Base-by-base conservation (phyloP, 2,888 invertebrate species). In the Venusia cambrica region DNA sequence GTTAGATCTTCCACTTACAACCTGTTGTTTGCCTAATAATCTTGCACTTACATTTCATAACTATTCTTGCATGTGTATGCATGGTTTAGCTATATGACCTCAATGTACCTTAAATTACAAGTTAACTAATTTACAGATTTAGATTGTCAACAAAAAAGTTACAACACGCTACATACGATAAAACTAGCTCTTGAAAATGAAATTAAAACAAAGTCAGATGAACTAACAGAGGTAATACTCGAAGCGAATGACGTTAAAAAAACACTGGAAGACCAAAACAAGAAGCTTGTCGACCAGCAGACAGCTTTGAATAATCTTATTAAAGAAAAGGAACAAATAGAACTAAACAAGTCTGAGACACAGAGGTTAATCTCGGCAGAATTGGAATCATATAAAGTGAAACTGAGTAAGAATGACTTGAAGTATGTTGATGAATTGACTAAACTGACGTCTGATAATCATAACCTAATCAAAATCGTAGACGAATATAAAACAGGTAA, bases 401-500 rank as follows among this genome's bases (percentile, higher is more conserved):
- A 43, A 8, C 27, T 45, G 10, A 27, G 47, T 26, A 21, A 14
- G n/a, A 39, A 32, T 17, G 39, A 37, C n/a, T 4, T 19, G 1
- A 33, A 42, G 12, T 32, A 42, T 12, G 17, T 37, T 16, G 43
- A 38, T 19, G 37, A 46, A 6, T 1, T 45, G 6, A 17, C 11
- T 1, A 45, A 44, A 38, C 24, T 52, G 16, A 55, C 37, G n/a
- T 30, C 33, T 5, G 64, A 63, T 10, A 62, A 60, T 21, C 21
- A 20, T n/a, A 38, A 51, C 5, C 45, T 65, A 30, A 16, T 42
- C 4, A 45, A 47, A 18, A 40, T 41, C 3, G 41, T 65, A 19
- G 62, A 68, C 37, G 59, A 66, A 19, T 68, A 68, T 21, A 62
- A 57, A 53, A 50, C 48, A 40, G 69, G 78, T 78, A 21, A 21